phyloP scores from a whole-genome alignment of 2,113 vertebrate genomes.

The Crotalus horridus region DNA sequence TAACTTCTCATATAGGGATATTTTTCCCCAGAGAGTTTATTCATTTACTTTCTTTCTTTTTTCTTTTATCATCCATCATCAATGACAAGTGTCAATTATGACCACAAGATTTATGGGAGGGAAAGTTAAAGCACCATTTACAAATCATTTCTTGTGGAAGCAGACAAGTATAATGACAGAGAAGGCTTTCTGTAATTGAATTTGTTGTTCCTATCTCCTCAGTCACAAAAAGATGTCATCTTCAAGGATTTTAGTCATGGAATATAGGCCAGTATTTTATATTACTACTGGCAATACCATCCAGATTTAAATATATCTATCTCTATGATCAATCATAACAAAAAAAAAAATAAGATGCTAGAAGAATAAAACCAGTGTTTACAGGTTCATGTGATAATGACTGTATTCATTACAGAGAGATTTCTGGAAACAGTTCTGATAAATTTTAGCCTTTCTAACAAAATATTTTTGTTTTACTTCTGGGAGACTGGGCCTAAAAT shows the following conservation, averaged over 20 bases:
- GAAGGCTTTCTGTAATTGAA: slow-evolving; percentile 76
- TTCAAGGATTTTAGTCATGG: slow-evolving; percentile 64
- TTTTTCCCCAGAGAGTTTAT: slow-evolving; percentile 59
- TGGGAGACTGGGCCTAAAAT: too few species aligned
- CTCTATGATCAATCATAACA: too few species aligned
- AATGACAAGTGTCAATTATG: slow-evolving; percentile 81
- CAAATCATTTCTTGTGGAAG: slow-evolving; percentile 75
- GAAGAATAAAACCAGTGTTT: too few species aligned
- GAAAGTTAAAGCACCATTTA: slow-evolving; percentile 77
- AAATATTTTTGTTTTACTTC: too few species aligned
- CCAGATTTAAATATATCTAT: slow-evolving; percentile 24
- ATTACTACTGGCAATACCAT: slow-evolving; percentile 32
- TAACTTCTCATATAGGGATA: slow-evolving; percentile 34
- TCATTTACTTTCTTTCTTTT: slow-evolving; percentile 62
- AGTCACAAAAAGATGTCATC: slow-evolving; percentile 71
- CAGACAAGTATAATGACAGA: slow-evolving; percentile 76
- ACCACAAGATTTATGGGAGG: slow-evolving; percentile 67
- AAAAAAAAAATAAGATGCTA: too few species aligned
- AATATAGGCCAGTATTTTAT: slow-evolving; percentile 45
- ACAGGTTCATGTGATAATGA: too few species aligned
- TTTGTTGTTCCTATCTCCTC: slow-evolving; percentile 76
- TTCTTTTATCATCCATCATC: slow-evolving; percentile 69
- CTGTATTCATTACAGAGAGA: too few species aligned
- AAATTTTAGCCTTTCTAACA: too few species aligned
- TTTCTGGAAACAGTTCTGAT: too few species aligned